These are phyloP conservation scores for Pinna nobilis DNA, from an alignment of 1,140 invertebrate species.

Conservation along the genomic window DNA sequence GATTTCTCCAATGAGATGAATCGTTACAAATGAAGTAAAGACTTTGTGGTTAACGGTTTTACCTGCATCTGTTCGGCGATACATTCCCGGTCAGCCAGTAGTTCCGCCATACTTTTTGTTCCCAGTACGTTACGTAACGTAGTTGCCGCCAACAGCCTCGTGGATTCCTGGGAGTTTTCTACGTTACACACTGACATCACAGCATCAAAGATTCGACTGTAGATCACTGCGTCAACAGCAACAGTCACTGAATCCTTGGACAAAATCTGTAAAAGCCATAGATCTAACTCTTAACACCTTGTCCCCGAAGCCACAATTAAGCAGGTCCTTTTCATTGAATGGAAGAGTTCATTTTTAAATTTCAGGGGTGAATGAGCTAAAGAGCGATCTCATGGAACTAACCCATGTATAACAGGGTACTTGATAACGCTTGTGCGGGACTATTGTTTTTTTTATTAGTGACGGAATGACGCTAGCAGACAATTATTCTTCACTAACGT, in stretches of 20 bases:
- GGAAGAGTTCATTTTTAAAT: too few species aligned
- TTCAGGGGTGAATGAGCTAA: too few species aligned
- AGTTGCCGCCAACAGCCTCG: constrained; percentile 74
- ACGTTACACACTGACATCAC: constrained; percentile 97
- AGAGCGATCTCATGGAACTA: too few species aligned
- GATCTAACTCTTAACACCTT: background rate
- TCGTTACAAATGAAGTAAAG: too few species aligned
- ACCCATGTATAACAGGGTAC: too few species aligned
- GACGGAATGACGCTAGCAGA: too few species aligned
- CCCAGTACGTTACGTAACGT: constrained; percentile 88
- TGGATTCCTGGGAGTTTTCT: constrained; percentile 88
- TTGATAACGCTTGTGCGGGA: too few species aligned
- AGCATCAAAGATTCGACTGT: constrained; percentile 94
- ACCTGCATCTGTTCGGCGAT: constrained; percentile 90
- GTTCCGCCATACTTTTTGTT: constrained; percentile 91
- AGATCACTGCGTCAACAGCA: constrained; percentile 91
- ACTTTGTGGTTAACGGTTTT: too few species aligned
- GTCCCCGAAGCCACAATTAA: background rate
- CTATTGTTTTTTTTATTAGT: too few species aligned
- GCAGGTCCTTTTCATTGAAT: background rate
- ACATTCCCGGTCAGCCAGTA: constrained; percentile 90
- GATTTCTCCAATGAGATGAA: too few species aligned
- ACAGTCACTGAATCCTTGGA: constrained; percentile 95
- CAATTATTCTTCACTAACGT: too few species aligned
- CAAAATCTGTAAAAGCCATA: constrained; percentile 80